Conservation (phyloP, 2,113 vertebrate genomes). For the Copsychus sechellarum region DNA sequence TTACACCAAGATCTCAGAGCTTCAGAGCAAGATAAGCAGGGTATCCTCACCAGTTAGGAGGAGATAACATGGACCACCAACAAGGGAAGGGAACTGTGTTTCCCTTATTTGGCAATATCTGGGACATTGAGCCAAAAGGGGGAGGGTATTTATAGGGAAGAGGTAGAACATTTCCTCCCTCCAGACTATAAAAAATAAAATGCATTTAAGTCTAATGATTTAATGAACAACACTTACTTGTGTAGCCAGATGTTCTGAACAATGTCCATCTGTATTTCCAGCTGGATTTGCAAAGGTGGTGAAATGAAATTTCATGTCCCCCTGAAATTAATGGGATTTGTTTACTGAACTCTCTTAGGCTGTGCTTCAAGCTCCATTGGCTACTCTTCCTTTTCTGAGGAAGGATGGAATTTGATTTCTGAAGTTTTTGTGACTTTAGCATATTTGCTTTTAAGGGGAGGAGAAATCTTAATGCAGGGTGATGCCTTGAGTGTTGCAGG, state of each 20-base stretch:
- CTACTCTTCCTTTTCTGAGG: not conserved
- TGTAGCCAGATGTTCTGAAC: slow-evolving; percentile 15
- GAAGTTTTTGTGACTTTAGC: not conserved
- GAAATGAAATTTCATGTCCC: not conserved
- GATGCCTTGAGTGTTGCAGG: not conserved
- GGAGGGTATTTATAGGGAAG: slow-evolving; percentile 17
- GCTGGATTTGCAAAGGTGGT: not conserved
- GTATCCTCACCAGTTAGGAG: not conserved
- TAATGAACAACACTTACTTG: not conserved
- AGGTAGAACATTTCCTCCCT: slow-evolving; percentile 33
- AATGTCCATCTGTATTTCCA: not conserved
- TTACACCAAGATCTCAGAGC: not conserved
- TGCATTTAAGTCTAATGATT: not conserved
- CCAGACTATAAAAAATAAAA: not conserved
- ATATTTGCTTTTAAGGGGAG: not conserved
- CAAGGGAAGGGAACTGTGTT: not conserved
- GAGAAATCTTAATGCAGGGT: not conserved
- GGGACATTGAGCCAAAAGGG: not conserved
- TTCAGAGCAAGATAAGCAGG: slow-evolving; percentile 40
- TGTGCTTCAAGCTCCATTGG: not conserved
- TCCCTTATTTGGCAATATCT: slow-evolving; percentile 41
- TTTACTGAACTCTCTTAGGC: not conserved
- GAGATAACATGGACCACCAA: slow-evolving; percentile 29
- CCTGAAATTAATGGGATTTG: not conserved
- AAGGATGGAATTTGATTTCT: not conserved